Base-by-base conservation (phyloP, 2,888 invertebrate species). In the Hybos culiciformis region DNA sequence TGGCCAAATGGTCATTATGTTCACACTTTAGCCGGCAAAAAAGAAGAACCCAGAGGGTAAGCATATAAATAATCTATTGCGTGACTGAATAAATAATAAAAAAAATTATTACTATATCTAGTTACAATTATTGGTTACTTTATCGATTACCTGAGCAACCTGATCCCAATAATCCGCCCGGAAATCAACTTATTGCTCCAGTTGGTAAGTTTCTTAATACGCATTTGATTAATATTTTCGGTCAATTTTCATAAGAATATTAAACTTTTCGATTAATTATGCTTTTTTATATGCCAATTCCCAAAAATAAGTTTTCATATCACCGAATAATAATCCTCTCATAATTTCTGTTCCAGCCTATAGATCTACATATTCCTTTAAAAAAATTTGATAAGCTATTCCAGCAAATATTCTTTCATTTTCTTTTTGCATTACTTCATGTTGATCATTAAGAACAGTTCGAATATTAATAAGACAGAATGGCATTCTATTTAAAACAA, bases 1-100 rank as follows among this genome's bases (percentile, higher is more conserved):
- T 90, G 90, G 90, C 88, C 90, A 2, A 90, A 88, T 60, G 90
- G 90, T 0, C 88, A 90, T 62, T 90, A 90, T 62, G 85, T 90
- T 19, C 88, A 90, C 64, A 88, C 88, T 0, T 70, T 90, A 50
- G 83, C 66, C 34, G 65, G 63, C 44, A 64, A 65, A 49, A 66
- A 63, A 43, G 67, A 67, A 46, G 67, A 67, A 42, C 66, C 67
- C 6, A 53, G 64, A 53, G 65, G 66, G 67, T 66, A 54, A 12
- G 4, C 18, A 19, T 37, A 9, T 7, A 38, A 21, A 24, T 41
- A 8, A 36, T n/a, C n/a, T n/a, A n/a, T n/a, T n/a, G n/a, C n/a
- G n/a, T n/a, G n/a, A n/a, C n/a, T n/a, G 33, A 26, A 11, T 7
- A 23, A 9, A 24, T 24, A 24, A 21, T 34, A 1, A 24, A 38